Conservation (phyloP, 2,797 vertebrate species). For the Synanceia verrucosa region DNA sequence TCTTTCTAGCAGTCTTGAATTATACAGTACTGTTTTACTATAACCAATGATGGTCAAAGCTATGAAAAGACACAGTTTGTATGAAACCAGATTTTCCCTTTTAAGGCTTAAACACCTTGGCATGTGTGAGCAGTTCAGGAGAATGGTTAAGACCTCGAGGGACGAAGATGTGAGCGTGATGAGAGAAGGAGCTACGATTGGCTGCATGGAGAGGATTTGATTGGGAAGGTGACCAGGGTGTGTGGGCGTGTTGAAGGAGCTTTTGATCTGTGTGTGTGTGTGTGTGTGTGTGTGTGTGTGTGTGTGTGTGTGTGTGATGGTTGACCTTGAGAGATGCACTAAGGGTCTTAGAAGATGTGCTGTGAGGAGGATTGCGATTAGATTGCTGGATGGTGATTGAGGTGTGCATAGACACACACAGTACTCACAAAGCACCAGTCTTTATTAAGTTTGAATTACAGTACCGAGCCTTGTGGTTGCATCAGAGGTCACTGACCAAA, state of each 20-base stretch:
- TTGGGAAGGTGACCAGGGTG: constrained; percentile 49
- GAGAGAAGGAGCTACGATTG: constrained; percentile 15
- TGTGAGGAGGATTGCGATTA: constrained; percentile 43
- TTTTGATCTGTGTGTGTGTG: constrained; percentile 39
- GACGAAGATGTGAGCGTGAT: not conserved
- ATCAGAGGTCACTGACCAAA: constrained; percentile 39
- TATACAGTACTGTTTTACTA: not conserved
- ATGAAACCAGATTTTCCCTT: not conserved
- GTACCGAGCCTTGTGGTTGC: constrained; percentile 21
- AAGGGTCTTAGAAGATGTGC: constrained; percentile 49
- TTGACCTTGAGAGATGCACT: constrained; percentile 69
- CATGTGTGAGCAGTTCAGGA: not conserved
- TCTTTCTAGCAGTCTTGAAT: not conserved
- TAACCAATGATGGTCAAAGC: not conserved
- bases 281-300: constrained; percentile 15
- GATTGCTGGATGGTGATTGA: constrained; percentile 46
- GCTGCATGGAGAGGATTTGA: constrained; percentile 47
- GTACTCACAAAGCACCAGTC: constrained; percentile 27
- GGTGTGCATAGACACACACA: constrained; percentile 24
- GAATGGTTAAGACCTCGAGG: constrained; percentile 8
- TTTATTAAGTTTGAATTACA: constrained; percentile 47
- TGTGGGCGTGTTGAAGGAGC: constrained; percentile 44
- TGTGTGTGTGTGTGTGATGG: constrained; percentile 15
- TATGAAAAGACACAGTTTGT: not conserved
- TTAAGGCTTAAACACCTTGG: constrained; percentile 7